Evolutionary conservation across 2,888 invertebrate genomes (phyloP).

Genomic region (Eristalis intricaria): DNA sequence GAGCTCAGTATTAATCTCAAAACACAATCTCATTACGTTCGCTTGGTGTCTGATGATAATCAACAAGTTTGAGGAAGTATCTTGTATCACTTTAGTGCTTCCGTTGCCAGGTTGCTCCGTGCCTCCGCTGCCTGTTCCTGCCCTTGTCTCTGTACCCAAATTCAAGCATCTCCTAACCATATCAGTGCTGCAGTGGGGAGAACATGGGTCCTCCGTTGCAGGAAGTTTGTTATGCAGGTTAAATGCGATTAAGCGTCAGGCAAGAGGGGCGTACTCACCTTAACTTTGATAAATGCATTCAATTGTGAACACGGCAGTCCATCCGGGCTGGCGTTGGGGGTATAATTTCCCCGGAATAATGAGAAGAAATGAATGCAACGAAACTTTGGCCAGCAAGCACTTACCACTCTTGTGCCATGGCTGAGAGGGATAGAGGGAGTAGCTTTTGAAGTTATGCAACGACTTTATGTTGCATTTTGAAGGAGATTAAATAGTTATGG

Average conservation of each 20-base stretch:
- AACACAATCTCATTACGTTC: constrained; percentile 24
- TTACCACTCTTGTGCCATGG: neutral
- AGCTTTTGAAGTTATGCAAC: neutral
- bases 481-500: neutral
- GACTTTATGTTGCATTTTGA: neutral
- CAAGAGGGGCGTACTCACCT: neutral
- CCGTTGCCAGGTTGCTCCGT: neutral
- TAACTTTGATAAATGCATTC: constrained; percentile 3
- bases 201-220: neutral
- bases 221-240: constrained; percentile 3
- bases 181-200: neutral
- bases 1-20: constrained; percentile 5
- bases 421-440: neutral
- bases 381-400: neutral
- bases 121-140: neutral
- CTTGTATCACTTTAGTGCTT: constrained; percentile 2
- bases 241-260: neutral
- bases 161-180: neutral
- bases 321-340: neutral
- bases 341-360: neutral
- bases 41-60: constrained; percentile 5
- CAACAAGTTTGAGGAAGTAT: constrained; percentile 14
- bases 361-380: neutral
- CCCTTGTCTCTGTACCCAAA: neutral
- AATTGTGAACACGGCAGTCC: neutral